Evolutionary conservation across 2,888 invertebrate genomes (phyloP).

Genomic region (Torymus auratus): DNA sequence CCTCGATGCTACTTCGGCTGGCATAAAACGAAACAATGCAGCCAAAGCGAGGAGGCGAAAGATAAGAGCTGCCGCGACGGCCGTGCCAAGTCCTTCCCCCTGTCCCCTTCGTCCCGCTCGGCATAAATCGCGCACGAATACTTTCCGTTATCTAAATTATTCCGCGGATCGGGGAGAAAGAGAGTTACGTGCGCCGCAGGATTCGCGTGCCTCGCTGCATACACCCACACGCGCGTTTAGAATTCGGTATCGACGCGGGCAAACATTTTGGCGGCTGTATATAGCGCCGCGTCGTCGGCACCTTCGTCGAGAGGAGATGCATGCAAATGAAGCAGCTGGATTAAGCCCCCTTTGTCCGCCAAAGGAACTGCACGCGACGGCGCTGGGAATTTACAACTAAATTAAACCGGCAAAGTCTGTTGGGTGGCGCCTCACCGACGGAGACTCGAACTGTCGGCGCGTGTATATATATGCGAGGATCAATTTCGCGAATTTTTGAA

Average conservation of each 20-base stretch:
- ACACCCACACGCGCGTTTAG: neutral
- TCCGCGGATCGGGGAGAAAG: conserved; percentile 33
- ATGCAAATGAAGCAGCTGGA: conserved; percentile 57
- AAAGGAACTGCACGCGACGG: conserved; percentile 39
- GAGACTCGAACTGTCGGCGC: conserved; percentile 9
- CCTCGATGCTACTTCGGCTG: no score
- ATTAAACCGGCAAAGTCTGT: conserved; percentile 35
- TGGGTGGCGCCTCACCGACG: neutral
- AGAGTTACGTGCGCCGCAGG: neutral
- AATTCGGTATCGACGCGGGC: conserved; percentile 43
- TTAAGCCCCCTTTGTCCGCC: conserved; percentile 51
- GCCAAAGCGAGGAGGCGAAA: neutral
- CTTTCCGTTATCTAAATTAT: conserved; percentile 59
- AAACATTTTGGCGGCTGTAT: conserved; percentile 20
- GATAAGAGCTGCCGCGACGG: conserved; percentile 27
- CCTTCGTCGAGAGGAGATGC: conserved; percentile 12
- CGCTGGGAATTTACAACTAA: conserved; percentile 49
- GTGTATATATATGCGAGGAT: neutral
- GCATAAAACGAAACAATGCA: conserved; percentile 5
- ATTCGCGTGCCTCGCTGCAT: no score
- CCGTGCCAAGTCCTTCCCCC: conserved; percentile 41
- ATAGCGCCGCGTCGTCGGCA: neutral
- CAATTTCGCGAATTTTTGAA: conserved; percentile 13
- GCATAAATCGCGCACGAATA: conserved; percentile 42
- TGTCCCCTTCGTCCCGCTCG: neutral